phyloP scores from a whole-genome alignment of 2,888 invertebrate species.

The Idaea straminata region DNA sequence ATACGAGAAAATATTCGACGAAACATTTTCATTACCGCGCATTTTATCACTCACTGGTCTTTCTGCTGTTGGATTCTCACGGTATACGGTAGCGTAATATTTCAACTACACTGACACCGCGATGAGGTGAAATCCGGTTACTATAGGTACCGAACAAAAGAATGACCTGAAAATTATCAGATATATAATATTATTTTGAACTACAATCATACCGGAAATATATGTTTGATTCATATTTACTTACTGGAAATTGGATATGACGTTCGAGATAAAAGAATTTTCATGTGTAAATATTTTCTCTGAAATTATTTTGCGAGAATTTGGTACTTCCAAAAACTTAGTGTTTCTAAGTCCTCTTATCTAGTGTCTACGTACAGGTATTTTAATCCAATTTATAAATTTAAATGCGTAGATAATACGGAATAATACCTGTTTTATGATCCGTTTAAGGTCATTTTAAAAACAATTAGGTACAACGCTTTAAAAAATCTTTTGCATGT shows the following conservation, averaged over 20 bases:
- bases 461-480: background rate
- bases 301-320: background rate
- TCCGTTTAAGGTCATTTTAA: background rate
- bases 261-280: background rate
- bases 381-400: background rate
- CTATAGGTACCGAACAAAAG: constrained; percentile 9
- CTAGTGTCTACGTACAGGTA: background rate
- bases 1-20: constrained; percentile 57
- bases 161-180: background rate
- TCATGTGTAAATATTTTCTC: background rate
- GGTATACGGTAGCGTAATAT: constrained; percentile 14
- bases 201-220: background rate
- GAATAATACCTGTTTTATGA: background rate
- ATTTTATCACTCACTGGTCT: constrained; percentile 20
- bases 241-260: background rate
- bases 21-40: constrained; percentile 43
- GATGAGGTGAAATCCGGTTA: background rate
- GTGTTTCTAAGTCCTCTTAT: background rate
- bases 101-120: background rate
- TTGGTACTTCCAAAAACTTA: background rate
- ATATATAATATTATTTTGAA: background rate
- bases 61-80: constrained; percentile 19
- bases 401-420: background rate
- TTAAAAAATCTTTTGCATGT: background rate
- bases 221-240: background rate